Evolutionary conservation across 2,797 vertebrate genomes (phyloP), one percentile per base, ranked within the genome.

Genomic region (Sebastes elongatus): DNA sequence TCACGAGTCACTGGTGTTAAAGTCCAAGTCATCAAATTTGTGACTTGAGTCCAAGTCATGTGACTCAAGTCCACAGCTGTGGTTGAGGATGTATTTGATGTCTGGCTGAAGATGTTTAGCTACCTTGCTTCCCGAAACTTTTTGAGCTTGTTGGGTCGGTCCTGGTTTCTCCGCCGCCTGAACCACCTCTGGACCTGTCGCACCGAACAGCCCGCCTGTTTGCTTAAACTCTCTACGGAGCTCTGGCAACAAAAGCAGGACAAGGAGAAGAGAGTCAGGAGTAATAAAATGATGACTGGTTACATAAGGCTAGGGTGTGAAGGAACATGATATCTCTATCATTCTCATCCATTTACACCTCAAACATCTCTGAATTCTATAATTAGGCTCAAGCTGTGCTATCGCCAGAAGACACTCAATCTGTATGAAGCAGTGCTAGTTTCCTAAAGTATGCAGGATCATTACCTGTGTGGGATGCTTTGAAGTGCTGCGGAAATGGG

Each of bases 81-180:
- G 46, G 13, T 65, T 20, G 7, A 3, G 30, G n/a, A 1, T 53
- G 4, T 14, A 10, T 38, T n/a, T 20, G 11, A 59, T 1, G 13
- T n/a, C 1, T 18, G 8, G 52, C 2, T 32, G 9, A 27, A 53
- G 60, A 42, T 3, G 22, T 46, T 10, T 4, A 63, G 9, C 20
- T 91, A 98, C 98, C 98, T 97, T 75, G 98, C 96, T 94, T 99
- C 98, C 71, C 91, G 93, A 82, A 99, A 99, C 84, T 99, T 99
- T 92, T 98, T 99, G 9, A 99, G 95, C 81, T 97, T 95, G 90
- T 96, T 98, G 67, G 98, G 98, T 22, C 97, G 90, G 81, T 98
- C 97, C 89, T 99, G 97, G 93, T 99, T 99, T 74, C 98, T 96
- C 76, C 98, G 95, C 49, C 96, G 94, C 25, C 97, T 95, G 82